These are phyloP conservation scores for Elephas maximus DNA, from an alignment of 2,113 vertebrate genomes.

Conservation along the genomic window DNA sequence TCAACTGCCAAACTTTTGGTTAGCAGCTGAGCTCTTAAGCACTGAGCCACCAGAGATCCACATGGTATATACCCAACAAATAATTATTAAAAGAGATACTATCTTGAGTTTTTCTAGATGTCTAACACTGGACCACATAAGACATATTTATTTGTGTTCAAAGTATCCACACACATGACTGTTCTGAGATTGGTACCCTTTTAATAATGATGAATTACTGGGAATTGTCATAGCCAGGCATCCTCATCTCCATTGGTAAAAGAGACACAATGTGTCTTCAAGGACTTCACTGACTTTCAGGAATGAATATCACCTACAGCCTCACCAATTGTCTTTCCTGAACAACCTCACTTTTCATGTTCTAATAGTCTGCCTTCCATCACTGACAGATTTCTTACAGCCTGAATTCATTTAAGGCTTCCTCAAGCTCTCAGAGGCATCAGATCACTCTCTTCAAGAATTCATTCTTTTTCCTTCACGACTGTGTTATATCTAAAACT, in stretches of 20 bases:
- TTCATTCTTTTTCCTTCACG: neutral
- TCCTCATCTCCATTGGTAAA: neutral
- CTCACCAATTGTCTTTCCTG: conserved; percentile 46
- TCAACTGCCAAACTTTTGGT: no score
- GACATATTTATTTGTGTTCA: neutral
- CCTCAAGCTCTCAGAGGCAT: conserved; percentile 18
- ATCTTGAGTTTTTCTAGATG: neutral
- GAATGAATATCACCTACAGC: conserved; percentile 32
- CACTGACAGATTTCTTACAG: conserved; percentile 72
- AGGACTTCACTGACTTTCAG: neutral
- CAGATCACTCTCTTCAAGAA: neutral
- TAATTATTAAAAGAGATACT: neutral
- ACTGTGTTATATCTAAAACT: neutral
- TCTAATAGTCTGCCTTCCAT: conserved; percentile 71
- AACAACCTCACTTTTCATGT: neutral
- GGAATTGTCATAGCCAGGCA: neutral
- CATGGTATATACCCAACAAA: neutral
- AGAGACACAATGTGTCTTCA: conserved; percentile 7
- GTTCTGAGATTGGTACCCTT: neutral
- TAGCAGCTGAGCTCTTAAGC: no score
- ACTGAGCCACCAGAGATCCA: no score
- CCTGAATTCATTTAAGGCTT: conserved; percentile 59
- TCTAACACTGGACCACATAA: neutral
- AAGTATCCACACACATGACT: neutral
- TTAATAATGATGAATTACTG: neutral